phyloP scores from a whole-genome alignment of 2,888 invertebrate species.

The Polietes domitor region DNA sequence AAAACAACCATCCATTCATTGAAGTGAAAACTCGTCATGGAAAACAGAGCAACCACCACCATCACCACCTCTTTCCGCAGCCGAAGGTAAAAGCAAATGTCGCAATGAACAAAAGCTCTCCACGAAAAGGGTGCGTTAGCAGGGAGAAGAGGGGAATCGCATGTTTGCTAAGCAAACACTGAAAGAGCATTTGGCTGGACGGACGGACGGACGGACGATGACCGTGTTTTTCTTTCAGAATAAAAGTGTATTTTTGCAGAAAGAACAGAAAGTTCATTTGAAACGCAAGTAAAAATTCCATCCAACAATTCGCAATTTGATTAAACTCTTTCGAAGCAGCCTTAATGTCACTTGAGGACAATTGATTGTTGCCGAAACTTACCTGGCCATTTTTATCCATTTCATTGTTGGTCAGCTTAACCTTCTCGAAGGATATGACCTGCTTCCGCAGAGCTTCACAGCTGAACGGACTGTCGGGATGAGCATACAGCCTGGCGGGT shows the following conservation, averaged over 20 bases:
- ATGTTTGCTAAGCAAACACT: neutral
- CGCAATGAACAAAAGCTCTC: conserved; percentile 25
- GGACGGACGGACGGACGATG: conserved; percentile 38
- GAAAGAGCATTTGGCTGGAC: conserved; percentile 40
- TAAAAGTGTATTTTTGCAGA: too few relatives aligned
- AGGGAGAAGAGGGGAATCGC: neutral
- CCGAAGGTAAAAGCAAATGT: conserved; percentile 2
- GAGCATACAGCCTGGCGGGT: conserved; percentile 94
- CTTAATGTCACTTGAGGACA: too few relatives aligned
- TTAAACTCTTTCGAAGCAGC: too few relatives aligned
- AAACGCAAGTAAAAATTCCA: too few relatives aligned
- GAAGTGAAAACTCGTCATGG: neutral
- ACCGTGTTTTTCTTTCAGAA: neutral
- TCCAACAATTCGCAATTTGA: too few relatives aligned
- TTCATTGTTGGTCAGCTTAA: conserved; percentile 98
- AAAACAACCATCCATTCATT: conserved; percentile 24
- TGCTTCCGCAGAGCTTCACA: conserved; percentile 97
- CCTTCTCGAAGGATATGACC: conserved; percentile 98
- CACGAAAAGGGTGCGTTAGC: neutral
- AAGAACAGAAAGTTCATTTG: neutral
- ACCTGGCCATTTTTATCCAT: conserved; percentile 98
- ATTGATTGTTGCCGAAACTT: conserved; percentile 78
- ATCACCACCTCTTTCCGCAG: conserved; percentile 30
- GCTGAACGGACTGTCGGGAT: conserved; percentile 97
- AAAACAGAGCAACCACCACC: conserved; percentile 9